Evolutionary conservation across 2,113 vertebrate species (phyloP), one percentile per base, ranked within the genome.

Genomic region (Sceloporus tristichus): DNA sequence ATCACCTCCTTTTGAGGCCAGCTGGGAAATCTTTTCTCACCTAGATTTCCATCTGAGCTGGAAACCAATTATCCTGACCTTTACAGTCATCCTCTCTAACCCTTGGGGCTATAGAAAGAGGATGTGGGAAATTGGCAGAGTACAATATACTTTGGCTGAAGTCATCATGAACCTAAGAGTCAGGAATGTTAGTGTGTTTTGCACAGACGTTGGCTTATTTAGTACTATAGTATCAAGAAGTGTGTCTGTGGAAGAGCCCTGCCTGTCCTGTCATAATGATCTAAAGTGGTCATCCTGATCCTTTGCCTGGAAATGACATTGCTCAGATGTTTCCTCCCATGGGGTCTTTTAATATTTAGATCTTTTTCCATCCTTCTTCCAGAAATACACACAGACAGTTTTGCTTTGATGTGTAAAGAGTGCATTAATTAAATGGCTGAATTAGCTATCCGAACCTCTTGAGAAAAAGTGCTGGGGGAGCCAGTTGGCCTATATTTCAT

Each of bases 341-440:
- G 0, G 0, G 84, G 38, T 68, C 88, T 56, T 87, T 65, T 78
- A 56, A 21, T 88, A 78, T 91, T 90, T 27, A 76, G 71, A 93
- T 66, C 79, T 80, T 91, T 62, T 85, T 87, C 84, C 87, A 82
- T 71, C 73, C 81, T 68, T 86, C 78, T 85, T 88, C 87, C 75
- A 90, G 90, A 93, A 93, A 92, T 86, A 92, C 91, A 93, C 89
- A 73, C 68, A 90, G 90, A 91, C 92, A 65, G 75, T 82, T 93
- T 93, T 79, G 65, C 93, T 95, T 95, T 95, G 95, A 95, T 94
- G 88, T 95, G 82, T 88, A 76, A 93, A 95, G 85, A 88, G 65
- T 91, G 88, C 94, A 91, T 94, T 94, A 94, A 95, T 94, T 91
- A 92, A 94, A 92, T 0, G 2, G 87, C 85, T 93, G 92, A 94